A percentile compares a stretch with the other conserved stretches of the same genome.
phyloP scores from a whole-genome alignment of 2,888 invertebrate genomes.

The Scaptomyza polygonia region DNA sequence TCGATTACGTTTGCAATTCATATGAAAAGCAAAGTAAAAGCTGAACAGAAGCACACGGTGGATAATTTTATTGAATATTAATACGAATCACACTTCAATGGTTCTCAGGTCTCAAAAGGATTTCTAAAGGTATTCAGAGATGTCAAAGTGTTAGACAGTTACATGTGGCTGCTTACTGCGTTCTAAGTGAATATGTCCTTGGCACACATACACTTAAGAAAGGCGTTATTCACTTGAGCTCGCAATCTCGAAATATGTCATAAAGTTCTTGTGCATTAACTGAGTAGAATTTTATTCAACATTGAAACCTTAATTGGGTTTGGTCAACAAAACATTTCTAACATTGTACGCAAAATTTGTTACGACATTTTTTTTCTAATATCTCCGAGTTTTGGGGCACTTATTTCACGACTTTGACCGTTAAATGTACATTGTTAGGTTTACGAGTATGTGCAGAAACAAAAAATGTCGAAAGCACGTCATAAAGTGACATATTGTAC shows the following conservation, averaged over 20 bases:
- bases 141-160: conserved; percentile 47
- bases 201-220: conserved; percentile 17
- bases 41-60: conserved; percentile 27
- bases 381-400: conserved; percentile 47
- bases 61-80: conserved; percentile 30
- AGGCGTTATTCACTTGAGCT: conserved; percentile 46
- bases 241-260: conserved; percentile 52
- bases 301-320: neutral
- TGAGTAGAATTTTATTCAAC: neutral
- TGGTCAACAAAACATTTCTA: neutral
- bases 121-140: conserved; percentile 47
- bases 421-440: conserved; percentile 59
- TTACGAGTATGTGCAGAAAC: conserved; percentile 59
- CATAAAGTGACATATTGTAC: conserved; percentile 49
- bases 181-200: conserved; percentile 41
- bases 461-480: conserved; percentile 27
- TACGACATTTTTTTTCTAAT: neutral
- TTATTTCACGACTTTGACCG: conserved; percentile 64
- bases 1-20: conserved; percentile 12
- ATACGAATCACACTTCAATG: conserved; percentile 30
- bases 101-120: conserved; percentile 19
- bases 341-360: conserved; percentile 24
- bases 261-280: neutral
- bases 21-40: conserved; percentile 13
- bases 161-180: conserved; percentile 18